Evolutionary conservation across 2,888 invertebrate genomes (phyloP), one percentile per base, ranked within the genome.

Genomic region (Lordiphosa fenestrarum): DNA sequence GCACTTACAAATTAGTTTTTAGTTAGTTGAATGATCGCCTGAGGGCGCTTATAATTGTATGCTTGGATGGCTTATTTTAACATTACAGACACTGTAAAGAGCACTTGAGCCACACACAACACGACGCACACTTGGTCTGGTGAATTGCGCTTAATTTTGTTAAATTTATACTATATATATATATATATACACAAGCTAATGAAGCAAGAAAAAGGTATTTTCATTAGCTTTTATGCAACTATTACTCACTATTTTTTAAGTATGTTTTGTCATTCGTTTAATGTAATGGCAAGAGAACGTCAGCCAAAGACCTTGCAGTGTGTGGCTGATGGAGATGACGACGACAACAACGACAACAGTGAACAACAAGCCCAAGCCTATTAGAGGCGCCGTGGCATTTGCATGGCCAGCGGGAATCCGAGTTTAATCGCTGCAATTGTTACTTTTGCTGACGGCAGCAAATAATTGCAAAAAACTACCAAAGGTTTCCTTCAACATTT

Each of bases 151-250:
- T 74, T 71, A 68, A 65, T 77, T 50, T 51, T 46, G 62, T 48
- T 63, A 53, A 15, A 15, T 15, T 15, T 15, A 15, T 15, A n/a
- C n/a, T n/a, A n/a, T n/a, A n/a, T n/a, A n/a, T n/a, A n/a, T n/a
- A n/a, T n/a, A n/a, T n/a, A n/a, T n/a, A n/a, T n/a, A n/a, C n/a
- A 15, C 15, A 57, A 61, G 53, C 78, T 78, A 82, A 76, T 82
- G 83, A 78, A 66, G 57, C 72, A 40, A 23, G 15, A 1, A 35
- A 5, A 40, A n/a, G 30, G 74, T 69, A 77, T 71, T 73, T 81
- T 69, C 72, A 74, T 77, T 81, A 72, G 69, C 61, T 44, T 73
- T 76, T 74, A 77, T 69, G 69, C 62, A 77, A 75, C 49, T n/a
- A n/a, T 15, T 49, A 59, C 51, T 44, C 40, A 65, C 53, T 39